Conservation (phyloP, 2,888 invertebrate species). For the Hipparchia semele region DNA sequence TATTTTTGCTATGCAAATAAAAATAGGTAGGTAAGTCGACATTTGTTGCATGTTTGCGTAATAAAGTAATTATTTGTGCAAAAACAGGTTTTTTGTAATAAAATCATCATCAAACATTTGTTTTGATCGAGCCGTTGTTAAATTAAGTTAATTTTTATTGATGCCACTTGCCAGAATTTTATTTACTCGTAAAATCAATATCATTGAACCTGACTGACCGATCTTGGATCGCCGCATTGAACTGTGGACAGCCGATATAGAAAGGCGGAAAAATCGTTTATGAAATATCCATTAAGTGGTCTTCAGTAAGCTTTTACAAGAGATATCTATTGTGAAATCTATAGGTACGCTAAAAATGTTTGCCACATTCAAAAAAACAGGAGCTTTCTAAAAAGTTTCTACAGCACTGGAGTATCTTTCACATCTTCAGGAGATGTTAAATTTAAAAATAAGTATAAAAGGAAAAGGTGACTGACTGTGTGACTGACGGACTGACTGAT, state of each 20-base stretch:
- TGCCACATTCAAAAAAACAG: no score
- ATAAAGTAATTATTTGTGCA: not conserved
- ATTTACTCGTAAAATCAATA: not conserved
- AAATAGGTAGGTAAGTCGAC: not conserved
- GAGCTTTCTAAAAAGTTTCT: no score
- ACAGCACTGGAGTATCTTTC: no score
- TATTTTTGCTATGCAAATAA: not conserved
- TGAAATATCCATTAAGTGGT: no score
- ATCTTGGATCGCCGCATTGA: not conserved
- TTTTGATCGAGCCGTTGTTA: not conserved
- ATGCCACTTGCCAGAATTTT: not conserved
- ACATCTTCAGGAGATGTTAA: no score
- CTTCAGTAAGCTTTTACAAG: no score
- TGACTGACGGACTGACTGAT: no score
- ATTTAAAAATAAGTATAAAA: no score
- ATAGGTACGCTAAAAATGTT: no score
- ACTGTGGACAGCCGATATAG: not conserved
- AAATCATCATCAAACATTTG: not conserved
- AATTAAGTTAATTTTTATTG: not conserved
- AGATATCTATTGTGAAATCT: no score
- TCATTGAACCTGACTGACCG: not conserved
- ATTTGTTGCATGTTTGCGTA: not conserved
- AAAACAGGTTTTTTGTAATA: not conserved
- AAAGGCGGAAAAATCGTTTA: not conserved
- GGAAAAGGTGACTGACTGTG: no score